phyloP scores from a whole-genome alignment of 2,797 vertebrate species.

The Enteromius thamalakanensis region DNA sequence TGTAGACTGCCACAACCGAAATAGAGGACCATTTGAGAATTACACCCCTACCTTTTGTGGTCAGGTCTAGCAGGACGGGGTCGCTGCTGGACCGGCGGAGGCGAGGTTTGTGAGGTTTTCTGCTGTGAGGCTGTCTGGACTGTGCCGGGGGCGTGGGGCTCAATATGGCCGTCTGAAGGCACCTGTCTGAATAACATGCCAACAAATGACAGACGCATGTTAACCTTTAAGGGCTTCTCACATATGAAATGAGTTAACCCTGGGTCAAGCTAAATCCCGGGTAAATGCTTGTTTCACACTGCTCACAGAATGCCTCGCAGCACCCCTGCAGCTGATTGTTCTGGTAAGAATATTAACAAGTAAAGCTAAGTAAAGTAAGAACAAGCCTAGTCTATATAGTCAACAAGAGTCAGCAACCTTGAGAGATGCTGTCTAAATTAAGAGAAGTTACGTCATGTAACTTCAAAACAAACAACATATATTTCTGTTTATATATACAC shows the following conservation, averaged over 20 bases:
- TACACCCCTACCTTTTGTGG: constrained; percentile 70
- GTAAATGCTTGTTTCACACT: neutral
- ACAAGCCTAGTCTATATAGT: neutral
- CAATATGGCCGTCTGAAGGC: constrained; percentile 59
- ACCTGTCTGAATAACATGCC: constrained; percentile 46
- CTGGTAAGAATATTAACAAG: neutral
- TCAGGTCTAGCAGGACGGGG: constrained; percentile 67
- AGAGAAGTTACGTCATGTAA: neutral
- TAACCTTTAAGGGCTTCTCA: neutral
- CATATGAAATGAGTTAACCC: neutral
- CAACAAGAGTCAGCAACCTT: neutral
- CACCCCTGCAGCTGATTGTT: neutral
- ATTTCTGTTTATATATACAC: neutral
- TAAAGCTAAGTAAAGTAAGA: no score
- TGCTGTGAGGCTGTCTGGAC: constrained; percentile 52
- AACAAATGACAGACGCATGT: neutral
- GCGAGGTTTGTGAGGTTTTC: constrained; percentile 47
- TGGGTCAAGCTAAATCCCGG: neutral
- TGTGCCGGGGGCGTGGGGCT: constrained; percentile 56
- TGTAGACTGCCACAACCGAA: neutral
- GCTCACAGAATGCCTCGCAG: neutral
- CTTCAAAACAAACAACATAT: neutral
- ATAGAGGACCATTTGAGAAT: neutral
- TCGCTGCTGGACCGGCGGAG: constrained; percentile 75
- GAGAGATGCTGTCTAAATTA: neutral